A percentile compares a stretch with the other conserved stretches of the same genome.
Evolutionary conservation across 2,888 invertebrate genomes (phyloP).

Genomic region (Apamea anceps): DNA sequence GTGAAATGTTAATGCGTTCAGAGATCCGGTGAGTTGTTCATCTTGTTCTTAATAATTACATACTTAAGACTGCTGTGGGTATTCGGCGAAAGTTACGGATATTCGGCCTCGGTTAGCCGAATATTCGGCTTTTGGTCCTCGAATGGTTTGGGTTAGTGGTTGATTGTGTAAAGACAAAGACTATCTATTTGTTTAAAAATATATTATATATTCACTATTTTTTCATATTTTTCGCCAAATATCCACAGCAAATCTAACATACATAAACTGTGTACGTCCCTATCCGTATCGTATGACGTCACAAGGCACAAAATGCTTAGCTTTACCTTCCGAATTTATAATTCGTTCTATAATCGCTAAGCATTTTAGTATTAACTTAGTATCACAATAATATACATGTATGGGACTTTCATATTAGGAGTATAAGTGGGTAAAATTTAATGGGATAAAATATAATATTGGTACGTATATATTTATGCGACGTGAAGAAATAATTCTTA

Average conservation of each 20-base stretch:
- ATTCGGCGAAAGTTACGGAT: slow-evolving; percentile 39
- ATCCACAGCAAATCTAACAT: slow-evolving; percentile 67
- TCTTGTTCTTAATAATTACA: slow-evolving; percentile 85
- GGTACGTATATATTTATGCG: slow-evolving; percentile 50
- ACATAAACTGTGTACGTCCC: slow-evolving; percentile 78
- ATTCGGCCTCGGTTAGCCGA: slow-evolving; percentile 14
- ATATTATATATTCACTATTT: neutral
- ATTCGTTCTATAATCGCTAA: slow-evolving; percentile 66
- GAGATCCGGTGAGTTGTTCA: slow-evolving; percentile 89
- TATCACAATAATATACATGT: slow-evolving; percentile 64
- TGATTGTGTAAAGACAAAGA: neutral
- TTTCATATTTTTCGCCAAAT: slow-evolving; percentile 43
- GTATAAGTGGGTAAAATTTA: slow-evolving; percentile 59
- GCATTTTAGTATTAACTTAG: slow-evolving; percentile 69
- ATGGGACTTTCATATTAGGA: slow-evolving; percentile 61
- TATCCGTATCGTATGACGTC: slow-evolving; percentile 70
- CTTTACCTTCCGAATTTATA: slow-evolving; percentile 64
- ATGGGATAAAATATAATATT: slow-evolving; percentile 55
- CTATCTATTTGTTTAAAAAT: neutral
- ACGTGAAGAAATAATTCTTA: slow-evolving; percentile 52
- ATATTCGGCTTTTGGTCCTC: slow-evolving; percentile 9
- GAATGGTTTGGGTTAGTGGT: slow-evolving; percentile 4
- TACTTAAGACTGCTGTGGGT: slow-evolving; percentile 63
- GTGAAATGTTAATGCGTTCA: slow-evolving; percentile 89
- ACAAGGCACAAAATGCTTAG: slow-evolving; percentile 71